phyloP scores from a whole-genome alignment of 2,113 vertebrate species.

The Pimephales promelas region DNA sequence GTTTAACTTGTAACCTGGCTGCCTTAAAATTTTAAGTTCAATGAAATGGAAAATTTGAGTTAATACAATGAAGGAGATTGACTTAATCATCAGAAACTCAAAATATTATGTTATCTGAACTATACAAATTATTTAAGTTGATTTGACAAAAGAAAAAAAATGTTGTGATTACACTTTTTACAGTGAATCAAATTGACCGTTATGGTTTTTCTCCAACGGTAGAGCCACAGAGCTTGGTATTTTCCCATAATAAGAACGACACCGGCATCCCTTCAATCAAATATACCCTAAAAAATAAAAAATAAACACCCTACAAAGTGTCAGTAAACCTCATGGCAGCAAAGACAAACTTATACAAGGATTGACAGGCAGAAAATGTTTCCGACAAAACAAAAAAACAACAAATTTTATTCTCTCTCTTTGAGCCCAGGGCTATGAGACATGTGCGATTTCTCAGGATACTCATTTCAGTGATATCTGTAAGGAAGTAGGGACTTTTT shows the following conservation, averaged over 20 bases:
- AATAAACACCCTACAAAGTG: background rate
- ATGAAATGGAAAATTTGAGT: too few species aligned
- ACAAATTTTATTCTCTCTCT: background rate
- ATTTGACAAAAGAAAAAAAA: too few species aligned
- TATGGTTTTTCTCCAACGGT: background rate
- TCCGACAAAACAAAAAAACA: background rate
- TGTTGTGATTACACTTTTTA: too few species aligned
- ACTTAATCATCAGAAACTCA: too few species aligned
- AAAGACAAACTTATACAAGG: background rate
- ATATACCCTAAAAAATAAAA: background rate
- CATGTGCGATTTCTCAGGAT: conserved; percentile 16
- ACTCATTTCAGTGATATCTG: conserved; percentile 24
- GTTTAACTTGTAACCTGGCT: too few species aligned
- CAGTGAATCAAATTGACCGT: background rate
- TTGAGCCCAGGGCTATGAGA: background rate
- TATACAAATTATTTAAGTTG: too few species aligned
- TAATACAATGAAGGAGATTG: too few species aligned
- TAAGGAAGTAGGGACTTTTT: conserved; percentile 8
- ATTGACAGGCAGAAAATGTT: conserved; percentile 13
- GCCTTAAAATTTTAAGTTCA: too few species aligned
- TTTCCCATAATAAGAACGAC: background rate
- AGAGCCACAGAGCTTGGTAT: background rate
- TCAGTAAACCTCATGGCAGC: background rate
- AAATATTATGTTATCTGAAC: too few species aligned
- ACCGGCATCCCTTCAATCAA: background rate